A percentile compares a stretch with the other conserved stretches of the same genome.
phyloP scores from a whole-genome alignment of 92 coral and sea anemone species.

The Nematostella vectensis region DNA sequence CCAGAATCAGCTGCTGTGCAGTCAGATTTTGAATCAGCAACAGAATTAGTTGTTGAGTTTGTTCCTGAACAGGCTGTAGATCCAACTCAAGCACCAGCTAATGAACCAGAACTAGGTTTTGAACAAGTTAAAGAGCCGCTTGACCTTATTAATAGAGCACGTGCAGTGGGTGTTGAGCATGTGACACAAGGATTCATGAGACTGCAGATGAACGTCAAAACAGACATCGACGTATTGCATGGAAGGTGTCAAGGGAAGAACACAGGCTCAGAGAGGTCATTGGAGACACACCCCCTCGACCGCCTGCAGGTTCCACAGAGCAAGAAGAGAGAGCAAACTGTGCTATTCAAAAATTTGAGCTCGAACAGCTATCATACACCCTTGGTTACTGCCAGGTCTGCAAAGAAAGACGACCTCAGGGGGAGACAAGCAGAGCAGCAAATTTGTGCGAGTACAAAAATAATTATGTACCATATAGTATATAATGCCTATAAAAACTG shows the following conservation, averaged over 20 bases:
- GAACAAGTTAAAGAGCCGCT: background rate
- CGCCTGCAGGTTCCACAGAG: background rate
- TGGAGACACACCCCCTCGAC: slow-evolving; percentile 8
- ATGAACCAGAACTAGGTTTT: no score
- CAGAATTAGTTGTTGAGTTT: no score
- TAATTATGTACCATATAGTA: no score
- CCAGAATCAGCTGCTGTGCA: no score
- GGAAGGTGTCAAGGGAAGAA: background rate
- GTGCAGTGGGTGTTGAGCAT: background rate
- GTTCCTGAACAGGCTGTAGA: no score
- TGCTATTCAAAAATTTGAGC: slow-evolving; percentile 9
- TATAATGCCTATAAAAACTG: no score
- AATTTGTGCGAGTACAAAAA: slow-evolving; percentile 2
- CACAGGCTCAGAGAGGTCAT: slow-evolving; percentile 5
- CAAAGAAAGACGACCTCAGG: slow-evolving; percentile 10
- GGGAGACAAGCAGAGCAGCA: background rate
- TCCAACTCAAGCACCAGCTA: no score
- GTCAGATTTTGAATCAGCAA: no score
- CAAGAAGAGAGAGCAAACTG: no score
- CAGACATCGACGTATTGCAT: slow-evolving; percentile 3
- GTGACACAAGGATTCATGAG: no score
- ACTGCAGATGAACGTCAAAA: no score
- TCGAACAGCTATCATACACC: slow-evolving; percentile 1
- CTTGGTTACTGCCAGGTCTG: slow-evolving; percentile 13
- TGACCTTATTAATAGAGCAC: background rate